Conservation (phyloP, 2,113 vertebrate genomes). For the Rhynchopsitta pachyrhyncha region DNA sequence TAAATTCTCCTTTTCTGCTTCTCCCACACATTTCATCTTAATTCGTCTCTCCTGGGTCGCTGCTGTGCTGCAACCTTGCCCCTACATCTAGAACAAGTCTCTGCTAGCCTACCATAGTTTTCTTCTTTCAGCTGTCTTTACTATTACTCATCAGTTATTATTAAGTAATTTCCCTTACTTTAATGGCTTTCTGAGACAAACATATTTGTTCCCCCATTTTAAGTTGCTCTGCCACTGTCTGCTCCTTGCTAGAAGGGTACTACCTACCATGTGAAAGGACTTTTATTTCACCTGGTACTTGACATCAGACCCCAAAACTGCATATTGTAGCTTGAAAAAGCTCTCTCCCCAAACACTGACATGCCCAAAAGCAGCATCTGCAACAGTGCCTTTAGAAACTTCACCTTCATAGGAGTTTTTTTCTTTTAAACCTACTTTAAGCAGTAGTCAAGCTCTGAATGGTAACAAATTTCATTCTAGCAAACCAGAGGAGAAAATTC, state of each 20-base stretch:
- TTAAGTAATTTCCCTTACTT: neutral
- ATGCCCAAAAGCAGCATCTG: neutral
- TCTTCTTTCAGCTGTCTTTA: neutral
- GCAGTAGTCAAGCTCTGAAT: neutral
- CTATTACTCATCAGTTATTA: neutral
- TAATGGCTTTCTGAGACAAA: neutral
- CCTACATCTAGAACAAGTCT: neutral
- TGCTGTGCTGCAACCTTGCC: neutral
- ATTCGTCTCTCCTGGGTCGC: neutral
- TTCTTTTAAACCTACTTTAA: neutral
- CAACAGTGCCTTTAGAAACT: neutral
- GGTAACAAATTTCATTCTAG: neutral
- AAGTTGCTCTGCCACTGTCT: neutral
- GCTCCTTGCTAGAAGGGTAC: neutral
- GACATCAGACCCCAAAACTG: neutral
- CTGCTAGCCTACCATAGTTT: neutral
- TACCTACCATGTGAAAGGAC: neutral
- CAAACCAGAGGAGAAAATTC: neutral
- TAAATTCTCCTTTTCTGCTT: neutral
- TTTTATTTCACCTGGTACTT: neutral
- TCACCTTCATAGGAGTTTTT: neutral
- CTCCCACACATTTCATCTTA: neutral
- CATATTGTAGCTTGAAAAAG: neutral
- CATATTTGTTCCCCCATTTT: neutral
- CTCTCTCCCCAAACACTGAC: neutral